Percentiles rank a stretch among this genome's conserved stretches.
These are phyloP conservation scores for Muntiacus reevesi DNA, from an alignment of 2,113 vertebrate genomes.

Conservation along the genomic window DNA sequence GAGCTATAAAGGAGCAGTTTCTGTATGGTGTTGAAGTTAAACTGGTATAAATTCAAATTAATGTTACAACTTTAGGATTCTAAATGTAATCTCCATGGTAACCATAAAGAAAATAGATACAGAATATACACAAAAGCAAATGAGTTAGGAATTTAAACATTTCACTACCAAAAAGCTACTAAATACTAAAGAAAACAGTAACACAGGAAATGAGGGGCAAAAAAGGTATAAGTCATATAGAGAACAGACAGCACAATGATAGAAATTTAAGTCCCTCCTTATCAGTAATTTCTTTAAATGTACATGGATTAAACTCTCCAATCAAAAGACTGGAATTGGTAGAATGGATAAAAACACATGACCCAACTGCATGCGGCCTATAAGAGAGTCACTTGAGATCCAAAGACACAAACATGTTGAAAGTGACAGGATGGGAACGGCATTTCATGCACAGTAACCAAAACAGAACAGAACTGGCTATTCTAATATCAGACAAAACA, in stretches of 20 bases:
- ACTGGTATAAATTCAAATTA: neutral
- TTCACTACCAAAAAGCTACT: neutral
- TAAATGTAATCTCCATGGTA: neutral
- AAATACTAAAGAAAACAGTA: neutral
- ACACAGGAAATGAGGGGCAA: neutral
- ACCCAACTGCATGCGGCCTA: neutral
- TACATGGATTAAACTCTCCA: neutral
- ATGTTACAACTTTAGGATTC: neutral
- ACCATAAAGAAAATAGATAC: neutral
- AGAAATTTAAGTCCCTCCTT: neutral
- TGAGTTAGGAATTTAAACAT: neutral
- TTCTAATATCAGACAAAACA: neutral
- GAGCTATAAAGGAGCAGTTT: neutral
- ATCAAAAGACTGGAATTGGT: neutral
- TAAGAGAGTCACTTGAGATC: neutral
- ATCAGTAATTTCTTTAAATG: neutral
- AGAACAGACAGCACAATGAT: neutral
- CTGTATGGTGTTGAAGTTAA: neutral
- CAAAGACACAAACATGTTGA: neutral
- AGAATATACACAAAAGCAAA: neutral
- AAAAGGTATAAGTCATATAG: neutral
- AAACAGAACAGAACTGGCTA: neutral
- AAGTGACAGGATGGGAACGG: neutral
- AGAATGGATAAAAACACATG: neutral
- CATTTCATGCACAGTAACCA: neutral